Percentiles rank a stretch among this genome's conserved stretches.
Conservation (phyloP, 2,113 vertebrate species). For the Odobenus rosmarus region DNA sequence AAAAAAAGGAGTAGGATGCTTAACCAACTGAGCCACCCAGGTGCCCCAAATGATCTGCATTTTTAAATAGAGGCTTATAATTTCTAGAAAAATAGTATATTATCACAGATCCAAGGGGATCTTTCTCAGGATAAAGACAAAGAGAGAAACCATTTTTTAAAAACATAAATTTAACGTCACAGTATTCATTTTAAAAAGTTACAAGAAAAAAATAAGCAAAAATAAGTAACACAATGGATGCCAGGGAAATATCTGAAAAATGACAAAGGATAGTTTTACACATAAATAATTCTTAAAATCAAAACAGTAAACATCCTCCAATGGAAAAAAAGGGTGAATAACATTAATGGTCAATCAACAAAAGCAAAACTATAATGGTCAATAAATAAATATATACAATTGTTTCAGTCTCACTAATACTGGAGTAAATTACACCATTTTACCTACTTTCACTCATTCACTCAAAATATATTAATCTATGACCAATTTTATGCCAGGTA, state of each 20-base stretch:
- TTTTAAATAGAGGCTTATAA: not conserved
- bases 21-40: not conserved
- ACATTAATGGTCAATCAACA: not conserved
- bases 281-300: not conserved
- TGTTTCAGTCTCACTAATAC: not conserved
- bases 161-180: not conserved
- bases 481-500: not conserved
- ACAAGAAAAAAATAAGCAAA: not conserved
- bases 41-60: not conserved
- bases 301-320: not conserved
- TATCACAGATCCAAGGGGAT: not conserved
- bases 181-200: conserved; percentile 4
- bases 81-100: not conserved
- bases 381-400: not conserved
- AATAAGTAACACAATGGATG: not conserved
- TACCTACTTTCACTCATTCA: not conserved
- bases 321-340: not conserved
- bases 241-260: not conserved
- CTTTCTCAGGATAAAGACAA: conserved; percentile 25
- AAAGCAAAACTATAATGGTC: not conserved
- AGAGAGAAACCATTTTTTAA: not conserved
- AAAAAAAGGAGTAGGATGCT: not conserved
- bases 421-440: conserved; percentile 6
- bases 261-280: conserved; percentile 14
- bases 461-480: conserved; percentile 15